Conservation (phyloP, 1,140 invertebrate genomes). For the Papilio machaon region DNA sequence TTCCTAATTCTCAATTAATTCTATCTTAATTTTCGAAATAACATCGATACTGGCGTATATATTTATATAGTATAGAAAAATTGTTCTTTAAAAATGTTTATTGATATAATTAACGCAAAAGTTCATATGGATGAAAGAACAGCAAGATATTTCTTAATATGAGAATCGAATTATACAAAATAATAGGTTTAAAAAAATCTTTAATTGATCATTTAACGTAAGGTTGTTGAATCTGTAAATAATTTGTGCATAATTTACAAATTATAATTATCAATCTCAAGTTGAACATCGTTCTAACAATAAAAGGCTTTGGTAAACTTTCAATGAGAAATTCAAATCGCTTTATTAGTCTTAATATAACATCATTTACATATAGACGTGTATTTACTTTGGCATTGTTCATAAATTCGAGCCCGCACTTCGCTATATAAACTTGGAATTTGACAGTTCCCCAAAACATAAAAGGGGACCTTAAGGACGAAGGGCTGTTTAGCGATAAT, state of each 20-base stretch:
- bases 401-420: conserved; percentile 35
- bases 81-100: too few relatives aligned
- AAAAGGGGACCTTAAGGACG: conserved; percentile 51
- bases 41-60: too few relatives aligned
- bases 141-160: neutral
- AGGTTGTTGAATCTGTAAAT: neutral
- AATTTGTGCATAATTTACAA: neutral
- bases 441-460: conserved; percentile 51
- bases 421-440: conserved; percentile 45
- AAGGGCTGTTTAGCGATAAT: conserved; percentile 59
- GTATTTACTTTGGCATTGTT: conserved; percentile 25
- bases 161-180: too few relatives aligned
- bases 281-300: conserved; percentile 11
- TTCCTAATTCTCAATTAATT: neutral
- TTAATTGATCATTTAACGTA: neutral
- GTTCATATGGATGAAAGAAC: too few relatives aligned
- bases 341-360: conserved; percentile 21
- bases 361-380: conserved; percentile 19
- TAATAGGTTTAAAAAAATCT: too few relatives aligned
- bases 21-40: too few relatives aligned
- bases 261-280: neutral
- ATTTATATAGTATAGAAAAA: too few relatives aligned
- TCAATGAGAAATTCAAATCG: neutral
- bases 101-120: too few relatives aligned
- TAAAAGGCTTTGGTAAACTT: conserved; percentile 4